A percentile compares a stretch with the other conserved stretches of the same genome.
Evolutionary conservation across 2,797 vertebrate genomes (phyloP).

Genomic region (Lacerta bilineata): DNA sequence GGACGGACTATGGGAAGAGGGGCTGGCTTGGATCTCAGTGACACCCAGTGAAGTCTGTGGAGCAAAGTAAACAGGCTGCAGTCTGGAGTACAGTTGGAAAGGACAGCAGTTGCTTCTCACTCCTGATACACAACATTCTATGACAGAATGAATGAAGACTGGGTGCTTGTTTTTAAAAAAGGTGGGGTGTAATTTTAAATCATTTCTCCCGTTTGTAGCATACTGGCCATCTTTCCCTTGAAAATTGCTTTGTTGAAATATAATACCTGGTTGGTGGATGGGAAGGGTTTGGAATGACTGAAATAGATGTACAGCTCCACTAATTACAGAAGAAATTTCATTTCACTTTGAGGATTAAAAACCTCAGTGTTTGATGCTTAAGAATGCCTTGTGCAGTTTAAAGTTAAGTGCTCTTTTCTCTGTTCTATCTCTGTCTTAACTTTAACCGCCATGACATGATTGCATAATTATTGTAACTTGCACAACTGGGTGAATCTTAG

Average conservation of each 20-base stretch:
- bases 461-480: not conserved
- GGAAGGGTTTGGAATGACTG: not conserved
- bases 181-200: not conserved
- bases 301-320: not conserved
- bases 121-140: too few relatives aligned
- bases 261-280: not conserved
- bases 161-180: not conserved
- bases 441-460: not conserved
- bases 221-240: not conserved
- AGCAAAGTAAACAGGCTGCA: too few relatives aligned
- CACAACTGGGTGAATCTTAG: not conserved
- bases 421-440: not conserved
- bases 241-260: not conserved
- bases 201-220: not conserved
- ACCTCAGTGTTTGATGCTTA: not conserved
- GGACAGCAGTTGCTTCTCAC: too few relatives aligned
- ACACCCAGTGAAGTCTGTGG: too few relatives aligned
- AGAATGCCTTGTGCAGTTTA: not conserved
- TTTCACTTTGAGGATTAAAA: not conserved
- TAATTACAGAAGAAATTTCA: conserved; percentile 1
- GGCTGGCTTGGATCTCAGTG: too few relatives aligned
- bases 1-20: too few relatives aligned
- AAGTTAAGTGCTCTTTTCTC: not conserved
- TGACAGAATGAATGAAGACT: too few relatives aligned
- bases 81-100: too few relatives aligned